Percentiles rank a stretch among this genome's conserved stretches.
Conservation (phyloP, 2,888 invertebrate genomes). For the Buathra laborator region DNA sequence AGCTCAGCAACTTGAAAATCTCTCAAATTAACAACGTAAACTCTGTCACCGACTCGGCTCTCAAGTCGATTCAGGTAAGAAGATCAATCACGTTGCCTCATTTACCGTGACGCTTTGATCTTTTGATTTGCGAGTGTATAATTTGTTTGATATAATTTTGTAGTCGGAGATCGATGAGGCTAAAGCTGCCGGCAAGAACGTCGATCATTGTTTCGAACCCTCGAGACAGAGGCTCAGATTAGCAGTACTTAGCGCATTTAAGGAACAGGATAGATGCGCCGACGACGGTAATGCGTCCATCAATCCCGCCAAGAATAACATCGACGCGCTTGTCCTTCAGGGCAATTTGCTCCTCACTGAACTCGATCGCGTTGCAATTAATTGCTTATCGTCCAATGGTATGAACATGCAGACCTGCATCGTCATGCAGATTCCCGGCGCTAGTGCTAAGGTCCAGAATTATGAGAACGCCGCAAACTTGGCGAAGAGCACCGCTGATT, state of each 20-base stretch:
- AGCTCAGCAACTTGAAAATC: conserved; percentile 63
- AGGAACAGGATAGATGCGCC: conserved; percentile 60
- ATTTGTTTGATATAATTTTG: background rate
- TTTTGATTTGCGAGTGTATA: background rate
- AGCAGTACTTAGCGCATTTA: conserved; percentile 49
- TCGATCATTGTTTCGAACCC: conserved; percentile 69
- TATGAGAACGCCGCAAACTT: conserved; percentile 39
- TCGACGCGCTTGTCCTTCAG: conserved; percentile 59
- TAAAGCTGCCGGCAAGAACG: conserved; percentile 63
- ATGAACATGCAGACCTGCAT: conserved; percentile 63
- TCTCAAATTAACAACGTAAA: conserved; percentile 65
- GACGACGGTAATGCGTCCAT: conserved; percentile 45
- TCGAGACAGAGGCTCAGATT: conserved; percentile 57
- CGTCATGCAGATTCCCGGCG: conserved; percentile 60
- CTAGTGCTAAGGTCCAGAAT: conserved; percentile 50
- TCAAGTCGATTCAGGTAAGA: conserved; percentile 63
- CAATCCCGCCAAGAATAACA: conserved; percentile 51
- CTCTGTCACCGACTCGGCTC: conserved; percentile 59
- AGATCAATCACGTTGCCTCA: background rate
- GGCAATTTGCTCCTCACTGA: conserved; percentile 74
- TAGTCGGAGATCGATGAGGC: conserved; percentile 33
- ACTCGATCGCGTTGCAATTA: conserved; percentile 61
- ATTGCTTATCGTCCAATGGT: conserved; percentile 35
- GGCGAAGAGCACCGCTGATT: conserved; percentile 59
- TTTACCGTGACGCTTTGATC: background rate